Base-by-base conservation (phyloP, 2,113 vertebrate species). In the Oryzias javanicus region DNA sequence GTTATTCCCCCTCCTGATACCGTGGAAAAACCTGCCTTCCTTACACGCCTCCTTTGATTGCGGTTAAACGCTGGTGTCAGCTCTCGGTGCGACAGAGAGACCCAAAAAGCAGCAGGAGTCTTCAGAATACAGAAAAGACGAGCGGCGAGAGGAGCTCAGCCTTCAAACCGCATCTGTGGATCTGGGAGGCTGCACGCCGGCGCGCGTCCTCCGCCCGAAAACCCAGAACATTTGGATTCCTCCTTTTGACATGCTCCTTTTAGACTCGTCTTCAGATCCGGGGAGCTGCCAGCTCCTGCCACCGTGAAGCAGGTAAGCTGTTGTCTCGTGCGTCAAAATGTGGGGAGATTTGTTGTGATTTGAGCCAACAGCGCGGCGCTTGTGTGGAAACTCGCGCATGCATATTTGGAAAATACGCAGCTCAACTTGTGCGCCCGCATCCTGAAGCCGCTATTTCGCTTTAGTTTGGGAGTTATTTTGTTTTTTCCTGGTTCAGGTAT, bases 101-200 rank as follows among this genome's bases (percentile, higher is more conserved):
- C 69, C 58, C 44, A 57, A 51, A 59, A 51, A 22, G 22, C 22
- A 22, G 84, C 86, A 35, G 70, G 70, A 81, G 86, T 82, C 72
- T 55, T 55, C 86, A 68, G 86, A 86, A 82, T 74, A 84, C 79
- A 77, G 70, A 35, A 84, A 78, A 80, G 86, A 83, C 82, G 72
- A 76, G 72, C 59, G 53, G 64, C 48, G 64, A 78, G 76, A 76
- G 64, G 81, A 84, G 88, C 82, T 88, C 83, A 81, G 87, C 80
- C 67, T 72, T 75, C 84, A 89, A n/a, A 90, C 88, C 76, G 76
- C 76, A 89, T 86, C 89, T 86, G 86, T 82, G 89, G 87, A 89
- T 90, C 86, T 78, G 59, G 76, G 78, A 89, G 85, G 83, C 83
- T 89, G 93, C 94, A 94, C 90, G 90, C 91, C 91, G 91, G 79